Conservation (phyloP, 2,888 invertebrate species). For the Ophion costatus region DNA sequence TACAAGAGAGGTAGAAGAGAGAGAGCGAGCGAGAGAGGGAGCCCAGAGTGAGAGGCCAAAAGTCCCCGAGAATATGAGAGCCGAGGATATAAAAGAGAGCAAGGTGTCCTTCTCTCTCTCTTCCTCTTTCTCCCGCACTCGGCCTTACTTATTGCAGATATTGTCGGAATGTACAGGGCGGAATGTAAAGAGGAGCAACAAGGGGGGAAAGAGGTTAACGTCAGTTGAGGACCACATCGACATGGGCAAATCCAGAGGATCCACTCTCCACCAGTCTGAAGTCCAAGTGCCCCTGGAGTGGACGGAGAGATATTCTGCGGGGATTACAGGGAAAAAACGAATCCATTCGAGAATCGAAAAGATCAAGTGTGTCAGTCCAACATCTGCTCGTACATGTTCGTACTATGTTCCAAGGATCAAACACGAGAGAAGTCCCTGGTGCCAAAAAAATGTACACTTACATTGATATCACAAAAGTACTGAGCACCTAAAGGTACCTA, state of each 20-base stretch:
- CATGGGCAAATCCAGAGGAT: slow-evolving; percentile 50
- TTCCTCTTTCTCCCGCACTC: slow-evolving; percentile 20
- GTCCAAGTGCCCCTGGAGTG: slow-evolving; percentile 33
- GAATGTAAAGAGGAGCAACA: slow-evolving; percentile 46
- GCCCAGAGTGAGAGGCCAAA: slow-evolving; percentile 22
- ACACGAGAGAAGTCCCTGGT: no score
- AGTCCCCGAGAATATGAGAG: slow-evolving; percentile 53
- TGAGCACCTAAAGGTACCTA: no score
- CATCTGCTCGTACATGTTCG: no score
- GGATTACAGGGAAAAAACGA: background rate
- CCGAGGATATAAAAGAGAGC: slow-evolving; percentile 43
- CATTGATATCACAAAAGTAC: no score
- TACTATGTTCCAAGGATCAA: no score
- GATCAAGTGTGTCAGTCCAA: no score
- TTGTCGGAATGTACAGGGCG: no score
- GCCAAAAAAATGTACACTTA: no score
- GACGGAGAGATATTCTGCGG: background rate
- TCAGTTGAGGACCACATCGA: slow-evolving; percentile 53
- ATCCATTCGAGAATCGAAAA: no score
- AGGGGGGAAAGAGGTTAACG: slow-evolving; percentile 52
- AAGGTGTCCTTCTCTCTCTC: slow-evolving; percentile 5
- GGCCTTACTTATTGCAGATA: slow-evolving; percentile 46
- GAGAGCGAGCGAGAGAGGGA: no score
- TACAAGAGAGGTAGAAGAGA: slow-evolving; percentile 1
- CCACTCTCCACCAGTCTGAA: slow-evolving; percentile 25